Evolutionary conservation across 2,888 invertebrate species (phyloP), one percentile per base, ranked within the genome.

Genomic region (Metalampra italica): DNA sequence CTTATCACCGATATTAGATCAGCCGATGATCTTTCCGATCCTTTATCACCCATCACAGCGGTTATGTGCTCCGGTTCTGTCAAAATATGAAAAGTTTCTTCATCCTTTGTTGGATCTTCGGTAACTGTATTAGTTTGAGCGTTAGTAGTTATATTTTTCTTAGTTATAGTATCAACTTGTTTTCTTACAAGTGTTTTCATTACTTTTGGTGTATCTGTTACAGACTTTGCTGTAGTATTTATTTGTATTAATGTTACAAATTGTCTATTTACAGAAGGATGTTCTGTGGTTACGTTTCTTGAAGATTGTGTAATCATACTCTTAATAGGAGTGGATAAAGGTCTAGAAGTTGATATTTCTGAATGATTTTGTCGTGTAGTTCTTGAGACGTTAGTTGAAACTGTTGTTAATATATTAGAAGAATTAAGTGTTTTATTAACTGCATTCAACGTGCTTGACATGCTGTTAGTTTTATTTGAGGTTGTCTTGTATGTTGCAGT

Each of bases 41-140:
- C 84, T 58, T 82, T 89, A 13, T 88, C 89, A 54, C 75, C 85
- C 79, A 89, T 85, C 39, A 90, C 85, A 46, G 90, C 89, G 11
- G 90, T 90, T 54, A 90, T 90, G 68, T 90, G 90, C 71, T 90
- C 90, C 54, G 90, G 90, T 59, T 90, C 90, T 85, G 90, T 90
- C 75, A 90, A 89, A 83, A 90, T 87, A 84, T 88, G 83, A 82
- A 87, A 88, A 56, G 79, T 82, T 66, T 90, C 90, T 65, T 82
- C 82, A 78, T 81, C 80, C 59, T 67, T 65, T 53, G 60, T 46
- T 1, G 82, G 77, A 49, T 69, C 74, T 50, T 76, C 76, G 44
- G 82, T 82, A 59, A 76, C 59, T 61, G 62, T 63, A 59, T 71
- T 69, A 68, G 60, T 66, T 53, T 59, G 64, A 52, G 47, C 42